Evolutionary conservation across 2,113 vertebrate genomes (phyloP).

Genomic region (Psophia crepitans): DNA sequence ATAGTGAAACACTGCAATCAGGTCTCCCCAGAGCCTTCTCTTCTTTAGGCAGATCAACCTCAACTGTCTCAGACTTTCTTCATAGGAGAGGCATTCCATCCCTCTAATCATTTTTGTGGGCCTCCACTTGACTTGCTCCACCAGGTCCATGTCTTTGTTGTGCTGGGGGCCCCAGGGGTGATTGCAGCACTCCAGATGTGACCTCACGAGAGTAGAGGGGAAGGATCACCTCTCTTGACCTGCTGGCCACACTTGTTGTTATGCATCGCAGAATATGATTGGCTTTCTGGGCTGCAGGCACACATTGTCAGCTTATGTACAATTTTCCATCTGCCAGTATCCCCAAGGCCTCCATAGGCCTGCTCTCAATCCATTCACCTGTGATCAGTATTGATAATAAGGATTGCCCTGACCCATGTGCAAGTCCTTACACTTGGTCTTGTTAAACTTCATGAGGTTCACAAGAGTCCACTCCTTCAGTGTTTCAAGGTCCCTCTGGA

Average conservation of each 20-base stretch:
- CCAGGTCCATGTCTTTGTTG: not conserved
- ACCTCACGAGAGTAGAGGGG: fast-evolving
- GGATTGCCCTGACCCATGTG: not conserved
- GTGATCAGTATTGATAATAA: fast-evolving
- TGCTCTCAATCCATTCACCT: not conserved
- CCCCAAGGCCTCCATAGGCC: not conserved
- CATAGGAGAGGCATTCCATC: not conserved
- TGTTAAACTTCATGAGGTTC: not conserved
- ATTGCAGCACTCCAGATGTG: not conserved
- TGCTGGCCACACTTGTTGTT: fast-evolving
- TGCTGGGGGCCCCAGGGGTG: too few species aligned
- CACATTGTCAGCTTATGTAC: not conserved
- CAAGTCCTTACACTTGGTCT: not conserved
- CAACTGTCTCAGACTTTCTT: not conserved
- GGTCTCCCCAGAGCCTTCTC: not conserved
- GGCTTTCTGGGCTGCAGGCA: not conserved
- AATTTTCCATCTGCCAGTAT: not conserved
- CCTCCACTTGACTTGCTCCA: not conserved
- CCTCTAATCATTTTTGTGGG: not conserved
- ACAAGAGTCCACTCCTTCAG: not conserved
- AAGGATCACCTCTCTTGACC: fast-evolving
- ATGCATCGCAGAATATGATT: fast-evolving
- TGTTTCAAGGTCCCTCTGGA: not conserved
- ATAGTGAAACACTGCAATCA: not conserved
- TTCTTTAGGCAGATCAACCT: not conserved